Evolutionary conservation across 2,113 vertebrate genomes (phyloP).

Genomic region (Diadophis punctatus): DNA sequence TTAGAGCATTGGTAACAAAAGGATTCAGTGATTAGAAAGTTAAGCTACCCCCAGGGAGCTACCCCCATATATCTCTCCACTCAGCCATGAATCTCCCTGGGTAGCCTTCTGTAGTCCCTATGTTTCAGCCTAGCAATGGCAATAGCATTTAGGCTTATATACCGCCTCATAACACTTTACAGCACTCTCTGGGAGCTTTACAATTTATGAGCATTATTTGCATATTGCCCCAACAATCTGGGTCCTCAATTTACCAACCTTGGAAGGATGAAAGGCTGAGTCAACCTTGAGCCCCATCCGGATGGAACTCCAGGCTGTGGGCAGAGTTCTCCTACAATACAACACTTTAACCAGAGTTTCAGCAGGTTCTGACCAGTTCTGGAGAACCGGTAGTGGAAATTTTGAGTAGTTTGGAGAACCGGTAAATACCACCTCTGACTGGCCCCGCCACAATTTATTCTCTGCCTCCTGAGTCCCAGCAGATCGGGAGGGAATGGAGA

Average conservation of each 20-base stretch:
- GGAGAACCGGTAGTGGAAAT: too few relatives aligned
- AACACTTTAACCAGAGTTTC: neutral
- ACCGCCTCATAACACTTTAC: neutral
- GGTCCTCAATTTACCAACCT: neutral
- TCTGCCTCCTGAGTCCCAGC: too few relatives aligned
- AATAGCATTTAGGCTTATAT: neutral
- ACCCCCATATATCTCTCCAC: neutral
- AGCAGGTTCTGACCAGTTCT: too few relatives aligned
- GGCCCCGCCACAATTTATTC: too few relatives aligned
- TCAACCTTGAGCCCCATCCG: neutral
- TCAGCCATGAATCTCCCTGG: neutral
- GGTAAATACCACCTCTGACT: too few relatives aligned
- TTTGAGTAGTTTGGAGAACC: too few relatives aligned
- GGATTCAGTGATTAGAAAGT: neutral
- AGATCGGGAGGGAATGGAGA: too few relatives aligned
- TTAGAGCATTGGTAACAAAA: neutral
- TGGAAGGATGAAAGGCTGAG: neutral
- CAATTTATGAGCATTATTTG: neutral
- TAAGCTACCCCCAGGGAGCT: neutral
- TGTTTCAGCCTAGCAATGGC: neutral
- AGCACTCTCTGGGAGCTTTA: neutral
- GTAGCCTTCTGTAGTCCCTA: neutral
- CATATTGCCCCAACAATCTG: neutral
- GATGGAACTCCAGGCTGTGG: neutral
- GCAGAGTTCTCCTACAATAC: neutral